Percentiles rank a stretch among this genome's conserved stretches.
These are phyloP conservation scores for Willisornis vidua DNA, from an alignment of 2,113 vertebrate genomes.

Conservation along the genomic window DNA sequence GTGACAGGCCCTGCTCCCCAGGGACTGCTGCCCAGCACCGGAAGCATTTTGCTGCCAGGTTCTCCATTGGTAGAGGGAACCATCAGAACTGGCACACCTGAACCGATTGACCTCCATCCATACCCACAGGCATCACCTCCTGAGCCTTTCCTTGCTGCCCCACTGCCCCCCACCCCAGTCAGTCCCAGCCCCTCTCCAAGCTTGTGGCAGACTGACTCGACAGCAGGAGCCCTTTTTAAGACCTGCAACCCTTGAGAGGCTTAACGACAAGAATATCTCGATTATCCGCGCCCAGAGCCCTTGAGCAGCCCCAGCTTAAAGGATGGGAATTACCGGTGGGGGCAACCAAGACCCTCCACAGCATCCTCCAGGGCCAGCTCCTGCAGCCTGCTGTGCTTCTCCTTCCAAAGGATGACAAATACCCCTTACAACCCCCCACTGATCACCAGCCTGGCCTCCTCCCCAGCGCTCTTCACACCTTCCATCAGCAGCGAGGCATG, in stretches of 20 bases:
- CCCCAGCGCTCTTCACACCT: constrained; percentile 6
- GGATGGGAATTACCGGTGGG: not conserved
- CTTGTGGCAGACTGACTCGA: rapidly evolving
- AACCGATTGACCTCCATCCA: not conserved
- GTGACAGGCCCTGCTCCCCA: not conserved
- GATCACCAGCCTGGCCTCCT: not conserved
- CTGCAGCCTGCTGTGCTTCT: rapidly evolving
- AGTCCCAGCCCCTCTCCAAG: not conserved
- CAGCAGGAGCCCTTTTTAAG: constrained; percentile 20
- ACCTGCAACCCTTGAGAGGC: constrained; percentile 7
- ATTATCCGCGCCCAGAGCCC: not conserved
- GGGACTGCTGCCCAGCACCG: rapidly evolving
- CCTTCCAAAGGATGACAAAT: not conserved
- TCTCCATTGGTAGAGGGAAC: not conserved
- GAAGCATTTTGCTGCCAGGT: not conserved
- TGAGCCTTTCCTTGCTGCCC: not conserved
- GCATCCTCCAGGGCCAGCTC: not conserved
- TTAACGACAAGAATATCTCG: constrained; percentile 34
- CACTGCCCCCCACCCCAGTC: not conserved
- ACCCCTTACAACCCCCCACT: rapidly evolving
- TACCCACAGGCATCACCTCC: not conserved
- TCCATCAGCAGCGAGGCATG: not conserved
- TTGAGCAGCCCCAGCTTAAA: constrained; percentile 18
- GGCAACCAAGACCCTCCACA: not conserved
- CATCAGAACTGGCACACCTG: not conserved